A percentile compares a stretch with the other conserved stretches of the same genome.
Conservation (phyloP, 2,888 invertebrate genomes). For the Malthinus seriepunctatus region DNA sequence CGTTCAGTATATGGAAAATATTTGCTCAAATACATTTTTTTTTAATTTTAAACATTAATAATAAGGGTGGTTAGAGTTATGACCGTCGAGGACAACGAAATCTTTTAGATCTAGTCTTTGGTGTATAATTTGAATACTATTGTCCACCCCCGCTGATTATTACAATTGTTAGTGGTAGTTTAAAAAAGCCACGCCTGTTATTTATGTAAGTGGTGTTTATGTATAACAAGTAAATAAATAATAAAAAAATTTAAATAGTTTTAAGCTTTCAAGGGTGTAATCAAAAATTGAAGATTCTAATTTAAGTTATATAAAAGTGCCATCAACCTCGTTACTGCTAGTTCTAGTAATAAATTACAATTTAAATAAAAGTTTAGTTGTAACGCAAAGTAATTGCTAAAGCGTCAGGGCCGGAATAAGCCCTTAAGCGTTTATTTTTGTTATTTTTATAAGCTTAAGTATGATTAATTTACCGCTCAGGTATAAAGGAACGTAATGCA, state of each 20-base stretch:
- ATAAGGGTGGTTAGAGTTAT: background rate
- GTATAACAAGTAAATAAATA: background rate
- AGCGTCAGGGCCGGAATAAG: too few relatives aligned
- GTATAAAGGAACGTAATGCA: too few relatives aligned
- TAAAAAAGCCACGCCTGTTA: constrained; percentile 1
- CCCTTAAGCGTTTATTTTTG: too few relatives aligned
- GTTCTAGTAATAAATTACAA: background rate
- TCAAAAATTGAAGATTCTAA: constrained; percentile 2
- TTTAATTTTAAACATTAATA: background rate
- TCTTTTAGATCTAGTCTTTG: constrained; percentile 2
- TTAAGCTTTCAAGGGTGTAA: background rate
- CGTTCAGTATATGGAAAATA: too few relatives aligned
- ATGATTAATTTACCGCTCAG: too few relatives aligned
- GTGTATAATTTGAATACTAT: background rate
- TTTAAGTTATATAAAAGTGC: constrained; percentile 1
- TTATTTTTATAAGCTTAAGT: too few relatives aligned
- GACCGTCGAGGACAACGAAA: background rate
- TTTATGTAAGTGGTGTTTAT: constrained; percentile 5
- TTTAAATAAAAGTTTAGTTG: too few relatives aligned
- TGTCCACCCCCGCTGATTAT: constrained; percentile 5
- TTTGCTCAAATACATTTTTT: too few relatives aligned
- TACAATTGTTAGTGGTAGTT: constrained; percentile 3
- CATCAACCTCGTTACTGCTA: background rate
- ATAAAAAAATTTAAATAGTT: background rate
- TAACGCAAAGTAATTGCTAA: too few relatives aligned